Percentiles rank a stretch among this genome's conserved stretches.
Conservation (phyloP, 2,113 vertebrate species). For the Verasper variegatus region DNA sequence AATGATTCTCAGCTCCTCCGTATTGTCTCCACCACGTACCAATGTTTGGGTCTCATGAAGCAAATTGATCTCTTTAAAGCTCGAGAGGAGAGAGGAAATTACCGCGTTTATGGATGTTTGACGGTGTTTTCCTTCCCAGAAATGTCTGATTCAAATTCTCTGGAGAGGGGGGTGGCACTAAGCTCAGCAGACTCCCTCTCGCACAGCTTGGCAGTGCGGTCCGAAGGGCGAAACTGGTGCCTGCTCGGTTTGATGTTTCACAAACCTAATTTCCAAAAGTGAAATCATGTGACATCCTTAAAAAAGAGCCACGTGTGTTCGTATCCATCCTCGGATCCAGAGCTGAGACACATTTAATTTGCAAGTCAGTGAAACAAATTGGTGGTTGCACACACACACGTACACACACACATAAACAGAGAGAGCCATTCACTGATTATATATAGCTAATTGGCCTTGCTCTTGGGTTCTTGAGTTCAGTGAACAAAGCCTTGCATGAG, state of each 20-base stretch:
- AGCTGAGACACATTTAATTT: constrained; percentile 49
- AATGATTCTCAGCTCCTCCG: too few species aligned
- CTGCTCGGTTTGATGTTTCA: constrained; percentile 28
- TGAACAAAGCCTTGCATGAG: constrained; percentile 42
- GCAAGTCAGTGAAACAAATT: constrained; percentile 58
- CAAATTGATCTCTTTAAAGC: constrained; percentile 56
- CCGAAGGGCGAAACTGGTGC: constrained; percentile 21
- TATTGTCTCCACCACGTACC: constrained; percentile 6
- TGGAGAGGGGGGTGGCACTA: background rate
- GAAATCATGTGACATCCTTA: constrained; percentile 34
- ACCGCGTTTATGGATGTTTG: constrained; percentile 41
- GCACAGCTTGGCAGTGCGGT: too few species aligned
- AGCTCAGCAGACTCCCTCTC: constrained; percentile 30
- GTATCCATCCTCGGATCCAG: constrained; percentile 27
- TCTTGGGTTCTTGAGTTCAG: constrained; percentile 45
- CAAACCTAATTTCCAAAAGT: constrained; percentile 37
- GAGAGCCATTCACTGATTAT: constrained; percentile 39
- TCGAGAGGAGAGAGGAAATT: constrained; percentile 39
- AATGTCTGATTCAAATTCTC: constrained; percentile 1
- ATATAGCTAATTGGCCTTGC: constrained; percentile 60
- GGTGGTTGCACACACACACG: constrained; percentile 34
- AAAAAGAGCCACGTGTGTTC: background rate
- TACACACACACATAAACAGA: constrained; percentile 10
- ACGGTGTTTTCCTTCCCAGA: constrained; percentile 27
- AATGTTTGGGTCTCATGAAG: constrained; percentile 14